Base-by-base conservation (phyloP, 1,140 invertebrate species). In the Cyphomyrmex costatus region DNA sequence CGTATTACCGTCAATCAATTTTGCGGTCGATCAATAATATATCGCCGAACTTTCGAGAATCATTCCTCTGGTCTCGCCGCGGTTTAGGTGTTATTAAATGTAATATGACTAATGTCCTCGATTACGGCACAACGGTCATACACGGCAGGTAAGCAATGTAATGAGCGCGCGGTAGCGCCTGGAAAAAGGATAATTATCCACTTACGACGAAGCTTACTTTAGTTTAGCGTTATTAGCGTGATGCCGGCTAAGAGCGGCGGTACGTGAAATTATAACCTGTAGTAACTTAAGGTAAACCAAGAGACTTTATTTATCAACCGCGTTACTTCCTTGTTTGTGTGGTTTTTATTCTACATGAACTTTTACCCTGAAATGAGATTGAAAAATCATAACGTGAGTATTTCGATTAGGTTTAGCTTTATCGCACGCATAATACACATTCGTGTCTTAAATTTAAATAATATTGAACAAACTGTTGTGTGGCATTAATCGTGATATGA, bases 161-260 rank as follows among this genome's bases (percentile, higher is more conserved):
- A 93, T 92, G 92, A 92, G 82, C 88, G 88, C 91, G 88, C 87
- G 90, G 89, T 84, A 89, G 61, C 74, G 76, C 88, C 56, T 88
- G 77, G 51, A 88, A 92, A 88, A 88, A 88, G 79, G 85, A 87
- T 93, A 93, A 93, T 93, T 93, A 93, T 93, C 92, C 91, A 92
- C 89, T 93, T 92, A 93, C 86, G 78, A 58, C 80, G 70, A 24
- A 49, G 78, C 86, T 86, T 82, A 83, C 65, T 89, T 91, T 85
- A 74, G 86, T 90, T 91, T 88, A 90, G 68, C 78, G 71, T 88
- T 85, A 91, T 91, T 92, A 92, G 80, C 86, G 68, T 66, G 71
- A 82, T 70, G 82, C 66, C 77, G 63, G 19, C 78, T 68, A 53
- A 42, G 65, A 58, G 65, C 60, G 74, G 86, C 49, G 51, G 36